Conservation (phyloP, 2,888 invertebrate genomes). For the Aelia acuminata region DNA sequence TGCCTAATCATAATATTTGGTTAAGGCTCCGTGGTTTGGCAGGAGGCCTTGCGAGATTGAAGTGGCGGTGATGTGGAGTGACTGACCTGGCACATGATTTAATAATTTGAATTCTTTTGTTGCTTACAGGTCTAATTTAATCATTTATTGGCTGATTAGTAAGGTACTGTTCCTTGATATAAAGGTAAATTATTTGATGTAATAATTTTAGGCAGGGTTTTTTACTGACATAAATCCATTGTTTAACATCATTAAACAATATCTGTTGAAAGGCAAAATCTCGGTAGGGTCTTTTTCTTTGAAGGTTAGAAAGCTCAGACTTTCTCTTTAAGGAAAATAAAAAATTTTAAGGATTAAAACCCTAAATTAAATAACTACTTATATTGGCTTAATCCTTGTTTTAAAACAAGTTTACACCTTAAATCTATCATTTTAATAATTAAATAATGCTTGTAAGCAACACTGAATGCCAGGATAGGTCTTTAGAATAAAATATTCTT, state of each 20-base stretch:
- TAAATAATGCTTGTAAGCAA: constrained; percentile 41
- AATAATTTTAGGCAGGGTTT: too few relatives aligned
- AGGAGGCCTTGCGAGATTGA: constrained; percentile 1
- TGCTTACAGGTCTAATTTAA: constrained; percentile 43
- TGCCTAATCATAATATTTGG: constrained; percentile 11
- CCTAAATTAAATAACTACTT: not conserved
- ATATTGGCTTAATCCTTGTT: not conserved
- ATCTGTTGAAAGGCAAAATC: too few relatives aligned
- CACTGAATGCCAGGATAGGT: constrained; percentile 31
- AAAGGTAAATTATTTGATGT: not conserved
- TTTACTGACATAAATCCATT: too few relatives aligned
- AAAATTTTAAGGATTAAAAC: not conserved
- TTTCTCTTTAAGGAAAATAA: too few relatives aligned
- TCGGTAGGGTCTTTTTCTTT: too few relatives aligned
- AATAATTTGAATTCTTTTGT: constrained; percentile 18
- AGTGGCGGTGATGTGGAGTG: constrained; percentile 17
- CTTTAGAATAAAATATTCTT: not conserved
- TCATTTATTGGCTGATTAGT: not conserved
- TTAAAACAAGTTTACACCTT: not conserved
- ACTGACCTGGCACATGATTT: constrained; percentile 21
- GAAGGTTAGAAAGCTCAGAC: too few relatives aligned
- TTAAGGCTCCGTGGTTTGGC: constrained; percentile 14
- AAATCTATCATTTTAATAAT: not conserved
- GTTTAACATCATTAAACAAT: too few relatives aligned
- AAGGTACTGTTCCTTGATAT: not conserved